Conservation (phyloP, 2,888 invertebrate species). For the Atrina japonica region DNA sequence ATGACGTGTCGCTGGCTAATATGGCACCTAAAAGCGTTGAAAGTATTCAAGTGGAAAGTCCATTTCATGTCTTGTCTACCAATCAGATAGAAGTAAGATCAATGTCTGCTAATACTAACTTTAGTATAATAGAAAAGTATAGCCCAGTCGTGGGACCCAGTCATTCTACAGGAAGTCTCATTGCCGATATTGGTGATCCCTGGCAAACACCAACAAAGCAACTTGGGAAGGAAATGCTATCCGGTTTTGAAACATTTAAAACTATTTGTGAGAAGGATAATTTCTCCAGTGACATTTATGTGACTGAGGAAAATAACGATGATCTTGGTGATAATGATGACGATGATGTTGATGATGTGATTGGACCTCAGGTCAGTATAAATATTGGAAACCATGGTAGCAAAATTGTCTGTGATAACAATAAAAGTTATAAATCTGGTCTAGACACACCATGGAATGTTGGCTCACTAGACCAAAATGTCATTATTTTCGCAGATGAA, state of each 20-base stretch:
- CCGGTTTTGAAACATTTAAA: not conserved
- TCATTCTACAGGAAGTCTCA: not conserved
- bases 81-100: not conserved
- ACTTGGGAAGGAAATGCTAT: not conserved
- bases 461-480: not conserved
- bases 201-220: not conserved
- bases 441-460: no score
- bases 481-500: slow-evolving; percentile 3
- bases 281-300: not conserved
- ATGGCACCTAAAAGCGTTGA: slow-evolving; percentile 14
- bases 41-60: slow-evolving; percentile 20
- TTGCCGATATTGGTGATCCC: no score
- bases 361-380: no score
- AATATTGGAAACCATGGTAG: no score
- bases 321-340: not conserved
- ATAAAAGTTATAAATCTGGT: no score
- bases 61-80: not conserved
- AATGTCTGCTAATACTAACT: not conserved
- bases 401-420: no score
- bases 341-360: not conserved
- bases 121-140: slow-evolving; percentile 8
- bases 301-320: not conserved
- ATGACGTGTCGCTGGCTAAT: slow-evolving; percentile 10
- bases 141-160: not conserved
- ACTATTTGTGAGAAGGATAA: not conserved